phyloP scores from a whole-genome alignment of 2,113 vertebrate species.

The Anas platyrhynchos region DNA sequence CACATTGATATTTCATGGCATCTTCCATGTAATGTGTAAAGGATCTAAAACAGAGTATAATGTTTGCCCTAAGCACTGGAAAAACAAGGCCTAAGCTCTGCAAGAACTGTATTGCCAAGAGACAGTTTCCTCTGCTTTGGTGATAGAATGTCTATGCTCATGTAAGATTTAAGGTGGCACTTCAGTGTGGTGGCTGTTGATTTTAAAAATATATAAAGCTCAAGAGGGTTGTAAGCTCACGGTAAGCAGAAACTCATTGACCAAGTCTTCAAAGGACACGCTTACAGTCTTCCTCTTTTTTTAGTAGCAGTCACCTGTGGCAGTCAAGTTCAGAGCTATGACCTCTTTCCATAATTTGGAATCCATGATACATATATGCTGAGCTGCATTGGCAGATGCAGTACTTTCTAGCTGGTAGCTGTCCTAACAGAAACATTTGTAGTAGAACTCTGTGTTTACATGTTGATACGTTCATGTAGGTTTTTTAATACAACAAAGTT shows the following conservation, averaged over 20 bases:
- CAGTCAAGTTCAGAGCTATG: neutral
- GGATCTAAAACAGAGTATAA: neutral
- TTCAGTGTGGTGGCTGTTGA: neutral
- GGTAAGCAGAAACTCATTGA: neutral
- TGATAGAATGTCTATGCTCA: neutral
- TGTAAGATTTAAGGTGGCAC: neutral
- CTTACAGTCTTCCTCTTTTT: neutral
- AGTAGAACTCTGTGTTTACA: accelerated
- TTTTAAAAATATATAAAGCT: neutral
- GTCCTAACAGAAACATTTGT: neutral
- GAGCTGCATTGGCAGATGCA: neutral
- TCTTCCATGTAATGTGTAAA: neutral
- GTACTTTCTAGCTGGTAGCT: neutral
- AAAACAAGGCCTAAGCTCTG: neutral
- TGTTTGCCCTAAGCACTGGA: neutral
- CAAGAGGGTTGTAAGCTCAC: neutral
- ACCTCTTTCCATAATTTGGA: neutral
- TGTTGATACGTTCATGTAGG: accelerated
- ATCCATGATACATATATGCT: neutral
- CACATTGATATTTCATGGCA: neutral
- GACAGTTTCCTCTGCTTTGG: neutral
- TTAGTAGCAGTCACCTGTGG: neutral
- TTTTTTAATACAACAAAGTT: neutral
- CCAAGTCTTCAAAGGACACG: neutral
- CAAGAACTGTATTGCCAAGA: neutral